Conservation (phyloP, 2,113 vertebrate genomes). For the Agapornis roseicollis region DNA sequence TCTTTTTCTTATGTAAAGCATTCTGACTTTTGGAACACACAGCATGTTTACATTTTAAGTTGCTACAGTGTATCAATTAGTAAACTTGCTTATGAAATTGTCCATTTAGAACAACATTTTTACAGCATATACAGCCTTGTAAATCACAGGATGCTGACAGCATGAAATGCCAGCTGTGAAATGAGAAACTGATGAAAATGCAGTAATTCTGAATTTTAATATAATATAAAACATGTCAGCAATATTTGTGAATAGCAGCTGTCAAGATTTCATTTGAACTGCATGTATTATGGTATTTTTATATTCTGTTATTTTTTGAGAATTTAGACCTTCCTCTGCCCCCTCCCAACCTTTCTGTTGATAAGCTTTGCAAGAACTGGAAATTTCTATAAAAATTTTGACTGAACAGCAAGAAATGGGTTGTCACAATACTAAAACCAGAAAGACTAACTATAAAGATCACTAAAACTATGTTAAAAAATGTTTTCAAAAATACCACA, state of each 20-base stretch:
- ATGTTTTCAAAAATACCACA: background rate
- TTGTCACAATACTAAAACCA: conserved; percentile 37
- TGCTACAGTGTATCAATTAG: conserved; percentile 66
- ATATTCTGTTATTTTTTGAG: conserved; percentile 62
- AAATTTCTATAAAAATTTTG: conserved; percentile 30
- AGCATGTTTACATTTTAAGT: conserved; percentile 60
- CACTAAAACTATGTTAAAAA: background rate
- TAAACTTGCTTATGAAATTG: conserved; percentile 67
- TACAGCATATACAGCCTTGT: conserved; percentile 43
- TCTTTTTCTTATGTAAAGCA: conserved; percentile 3
- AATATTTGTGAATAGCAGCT: conserved; percentile 81
- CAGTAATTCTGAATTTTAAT: conserved; percentile 81
- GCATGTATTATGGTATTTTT: conserved; percentile 75
- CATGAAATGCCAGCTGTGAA: conserved; percentile 85
- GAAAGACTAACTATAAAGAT: conserved; percentile 43
- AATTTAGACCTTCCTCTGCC: conserved; percentile 60
- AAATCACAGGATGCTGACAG: conserved; percentile 84
- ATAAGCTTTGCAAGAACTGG: conserved; percentile 36
- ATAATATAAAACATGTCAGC: conserved; percentile 80
- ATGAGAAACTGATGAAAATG: conserved; percentile 81
- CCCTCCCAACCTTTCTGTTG: background rate
- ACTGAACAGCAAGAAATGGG: background rate
- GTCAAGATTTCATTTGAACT: conserved; percentile 74
- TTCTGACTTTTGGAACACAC: conserved; percentile 3
- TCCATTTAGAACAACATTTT: conserved; percentile 68